Conservation (phyloP, 2,113 vertebrate species). For the Typhlomys cinereus region DNA sequence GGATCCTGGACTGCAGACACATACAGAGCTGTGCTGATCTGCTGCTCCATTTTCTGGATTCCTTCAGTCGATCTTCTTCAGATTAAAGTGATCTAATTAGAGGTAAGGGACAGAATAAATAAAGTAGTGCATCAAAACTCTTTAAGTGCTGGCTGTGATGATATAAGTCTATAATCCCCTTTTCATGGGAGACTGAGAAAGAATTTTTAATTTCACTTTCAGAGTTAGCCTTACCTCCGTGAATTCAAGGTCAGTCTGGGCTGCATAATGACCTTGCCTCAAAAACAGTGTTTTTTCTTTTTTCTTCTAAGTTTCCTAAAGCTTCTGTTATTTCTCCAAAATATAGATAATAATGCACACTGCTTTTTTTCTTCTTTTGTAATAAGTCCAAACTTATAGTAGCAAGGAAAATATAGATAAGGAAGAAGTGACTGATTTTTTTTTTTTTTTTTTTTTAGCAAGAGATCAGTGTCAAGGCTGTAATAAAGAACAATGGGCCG, state of each 20-base stretch:
- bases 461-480: not conserved
- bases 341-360: slow-evolving; percentile 12
- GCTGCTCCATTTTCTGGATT: slow-evolving; percentile 29
- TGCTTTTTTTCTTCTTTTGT: not conserved
- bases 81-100: too few relatives aligned
- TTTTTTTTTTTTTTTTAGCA: not conserved
- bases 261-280: not conserved
- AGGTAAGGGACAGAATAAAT: slow-evolving; percentile 6
- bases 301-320: not conserved
- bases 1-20: not conserved
- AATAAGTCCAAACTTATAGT: not conserved
- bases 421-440: not conserved
- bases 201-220: not conserved
- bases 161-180: not conserved
- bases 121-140: not conserved
- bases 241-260: not conserved
- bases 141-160: too few relatives aligned
- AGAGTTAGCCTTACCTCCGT: not conserved
- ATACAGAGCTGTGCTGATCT: not conserved
- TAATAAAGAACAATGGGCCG: slow-evolving; percentile 20
- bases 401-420: not conserved
- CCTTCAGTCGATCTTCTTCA: slow-evolving; percentile 25
- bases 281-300: too few relatives aligned
- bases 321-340: slow-evolving; percentile 43
- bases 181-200: not conserved